These are phyloP conservation scores for Megalurothrips usitatus DNA, from an alignment of 2,888 invertebrate genomes.

Conservation along the genomic window DNA sequence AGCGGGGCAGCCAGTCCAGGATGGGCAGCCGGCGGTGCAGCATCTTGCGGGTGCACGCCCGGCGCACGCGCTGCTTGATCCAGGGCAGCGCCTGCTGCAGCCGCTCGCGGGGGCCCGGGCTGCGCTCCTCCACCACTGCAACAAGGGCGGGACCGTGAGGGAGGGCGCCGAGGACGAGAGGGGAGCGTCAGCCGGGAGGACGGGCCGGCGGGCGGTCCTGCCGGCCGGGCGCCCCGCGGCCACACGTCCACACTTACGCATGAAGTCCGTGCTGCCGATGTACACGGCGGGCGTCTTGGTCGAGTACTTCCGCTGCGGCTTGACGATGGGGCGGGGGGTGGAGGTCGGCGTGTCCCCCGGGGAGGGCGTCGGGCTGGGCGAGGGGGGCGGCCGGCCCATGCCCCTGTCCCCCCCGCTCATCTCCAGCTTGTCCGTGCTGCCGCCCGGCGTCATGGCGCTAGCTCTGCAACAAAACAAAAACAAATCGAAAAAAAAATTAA, in stretches of 20 bases:
- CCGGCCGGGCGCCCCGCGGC: not conserved
- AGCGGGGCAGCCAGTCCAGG: slow-evolving; percentile 71
- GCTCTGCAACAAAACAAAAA: not conserved
- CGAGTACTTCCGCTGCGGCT: slow-evolving; percentile 34
- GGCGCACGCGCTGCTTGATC: slow-evolving; percentile 48
- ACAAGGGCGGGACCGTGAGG: slow-evolving; percentile 33
- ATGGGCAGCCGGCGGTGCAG: slow-evolving; percentile 71
- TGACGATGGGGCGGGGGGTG: slow-evolving; percentile 36
- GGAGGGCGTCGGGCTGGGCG: not conserved
- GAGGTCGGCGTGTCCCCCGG: slow-evolving; percentile 33
- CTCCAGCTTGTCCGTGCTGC: slow-evolving; percentile 21
- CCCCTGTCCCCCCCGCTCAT: not conserved
- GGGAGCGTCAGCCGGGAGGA: not conserved
- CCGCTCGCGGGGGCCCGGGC: slow-evolving; percentile 42
- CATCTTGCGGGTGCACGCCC: slow-evolving; percentile 61
- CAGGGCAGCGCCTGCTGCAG: slow-evolving; percentile 46
- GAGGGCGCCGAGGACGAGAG: not conserved
- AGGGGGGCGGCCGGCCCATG: not conserved
- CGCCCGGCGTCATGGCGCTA: slow-evolving; percentile 3
- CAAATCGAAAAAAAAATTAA: too few relatives aligned
- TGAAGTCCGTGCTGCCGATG: slow-evolving; percentile 57
- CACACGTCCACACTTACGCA: slow-evolving; percentile 47
- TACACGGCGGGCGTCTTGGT: slow-evolving; percentile 35
- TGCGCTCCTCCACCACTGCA: slow-evolving; percentile 50
- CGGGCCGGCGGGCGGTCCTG: not conserved